Evolutionary conservation across 2,888 invertebrate species (phyloP).

Genomic region (Drosophila putrida): DNA sequence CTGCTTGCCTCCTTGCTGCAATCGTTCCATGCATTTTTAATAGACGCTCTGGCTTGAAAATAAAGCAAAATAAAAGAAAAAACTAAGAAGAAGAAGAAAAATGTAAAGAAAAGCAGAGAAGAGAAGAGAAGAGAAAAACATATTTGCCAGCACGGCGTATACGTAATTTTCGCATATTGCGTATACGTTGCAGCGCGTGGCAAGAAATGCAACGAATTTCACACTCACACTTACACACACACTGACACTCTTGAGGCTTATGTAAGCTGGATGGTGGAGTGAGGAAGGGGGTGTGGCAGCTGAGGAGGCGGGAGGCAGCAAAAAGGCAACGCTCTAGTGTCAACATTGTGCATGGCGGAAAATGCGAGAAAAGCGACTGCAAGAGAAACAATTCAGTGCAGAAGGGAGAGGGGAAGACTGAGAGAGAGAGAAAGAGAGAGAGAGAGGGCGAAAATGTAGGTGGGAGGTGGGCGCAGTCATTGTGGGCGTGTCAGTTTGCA

Average conservation of each 20-base stretch:
- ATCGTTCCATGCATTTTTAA: constrained; percentile 67
- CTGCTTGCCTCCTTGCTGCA: constrained; percentile 14
- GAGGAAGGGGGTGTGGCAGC: background rate
- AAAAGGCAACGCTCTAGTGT: constrained; percentile 69
- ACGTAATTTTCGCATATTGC: constrained; percentile 79
- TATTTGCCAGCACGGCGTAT: constrained; percentile 72
- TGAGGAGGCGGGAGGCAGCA: constrained; percentile 27
- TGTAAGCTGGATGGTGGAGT: constrained; percentile 55
- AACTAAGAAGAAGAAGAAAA: background rate
- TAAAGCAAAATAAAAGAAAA: background rate
- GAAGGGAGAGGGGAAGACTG: background rate
- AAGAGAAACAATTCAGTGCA: constrained; percentile 40
- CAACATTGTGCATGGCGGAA: constrained; percentile 78
- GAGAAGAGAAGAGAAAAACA: constrained; percentile 39
- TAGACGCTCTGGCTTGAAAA: constrained; percentile 36
- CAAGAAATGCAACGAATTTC: constrained; percentile 56
- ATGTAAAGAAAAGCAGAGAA: constrained; percentile 8
- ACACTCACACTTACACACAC: constrained; percentile 29
- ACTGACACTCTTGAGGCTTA: constrained; percentile 56
- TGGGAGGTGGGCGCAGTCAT: background rate
- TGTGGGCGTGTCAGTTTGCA: constrained; percentile 58
- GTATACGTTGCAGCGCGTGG: constrained; percentile 69
- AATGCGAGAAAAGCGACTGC: constrained; percentile 61
- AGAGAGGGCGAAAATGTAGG: background rate
- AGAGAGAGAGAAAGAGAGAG: background rate